These are phyloP conservation scores for Nezara viridula DNA, from an alignment of 2,888 invertebrate species.

Conservation along the genomic window DNA sequence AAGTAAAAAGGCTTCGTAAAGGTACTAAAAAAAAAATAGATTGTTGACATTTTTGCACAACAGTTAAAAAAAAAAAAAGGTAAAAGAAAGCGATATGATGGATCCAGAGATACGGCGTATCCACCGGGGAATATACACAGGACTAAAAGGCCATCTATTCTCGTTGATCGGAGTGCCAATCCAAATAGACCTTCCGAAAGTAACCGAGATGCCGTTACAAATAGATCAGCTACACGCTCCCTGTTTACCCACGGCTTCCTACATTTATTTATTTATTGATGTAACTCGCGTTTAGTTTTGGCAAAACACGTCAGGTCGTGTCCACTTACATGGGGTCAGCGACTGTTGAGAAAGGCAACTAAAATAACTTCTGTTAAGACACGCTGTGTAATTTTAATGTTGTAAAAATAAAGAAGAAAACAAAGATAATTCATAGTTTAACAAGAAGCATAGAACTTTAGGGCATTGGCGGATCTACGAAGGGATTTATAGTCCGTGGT, in stretches of 20 bases:
- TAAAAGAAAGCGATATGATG: background rate
- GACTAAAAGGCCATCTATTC: slow-evolving; percentile 44
- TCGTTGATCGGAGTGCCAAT: slow-evolving; percentile 51
- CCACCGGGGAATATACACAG: background rate
- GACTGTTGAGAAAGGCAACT: background rate
- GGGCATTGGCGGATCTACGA: no score
- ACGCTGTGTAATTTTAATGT: background rate
- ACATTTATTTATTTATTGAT: background rate
- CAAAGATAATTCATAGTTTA: no score
- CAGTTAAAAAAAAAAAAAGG: background rate
- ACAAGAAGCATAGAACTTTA: no score
- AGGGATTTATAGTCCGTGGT: no score
- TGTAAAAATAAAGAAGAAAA: no score
- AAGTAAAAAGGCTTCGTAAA: background rate
- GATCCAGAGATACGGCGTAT: background rate
- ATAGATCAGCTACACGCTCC: background rate
- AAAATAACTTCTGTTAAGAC: background rate
- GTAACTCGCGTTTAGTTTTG: background rate
- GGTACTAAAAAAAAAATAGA: background rate
- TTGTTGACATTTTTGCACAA: background rate
- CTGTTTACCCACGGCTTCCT: background rate
- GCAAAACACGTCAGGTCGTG: background rate
- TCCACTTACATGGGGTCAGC: background rate
- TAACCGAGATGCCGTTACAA: slow-evolving; percentile 32
- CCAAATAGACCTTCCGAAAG: slow-evolving; percentile 51